Evolutionary conservation across 2,888 invertebrate species (phyloP).

Genomic region (Melipona bicolor): DNA sequence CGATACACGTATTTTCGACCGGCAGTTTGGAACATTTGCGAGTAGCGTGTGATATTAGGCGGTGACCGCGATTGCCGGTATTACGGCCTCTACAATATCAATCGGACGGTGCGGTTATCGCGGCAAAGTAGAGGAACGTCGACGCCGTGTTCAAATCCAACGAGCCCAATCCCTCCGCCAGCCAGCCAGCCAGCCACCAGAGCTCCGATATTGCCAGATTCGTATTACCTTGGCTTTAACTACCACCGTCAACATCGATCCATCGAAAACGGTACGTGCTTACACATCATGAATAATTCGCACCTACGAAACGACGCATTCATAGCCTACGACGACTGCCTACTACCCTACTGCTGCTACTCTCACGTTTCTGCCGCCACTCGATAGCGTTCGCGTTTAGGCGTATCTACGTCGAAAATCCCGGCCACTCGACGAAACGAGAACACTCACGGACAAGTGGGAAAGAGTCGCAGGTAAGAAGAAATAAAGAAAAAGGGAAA

Average conservation of each 20-base stretch:
- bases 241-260: slow-evolving; percentile 58
- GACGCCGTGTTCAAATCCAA: slow-evolving; percentile 44
- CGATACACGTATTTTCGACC: slow-evolving; percentile 5
- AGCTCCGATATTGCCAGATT: slow-evolving; percentile 53
- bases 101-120: slow-evolving; percentile 49
- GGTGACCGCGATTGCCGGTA: slow-evolving; percentile 49
- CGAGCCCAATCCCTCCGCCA: slow-evolving; percentile 10
- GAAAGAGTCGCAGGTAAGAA: neutral
- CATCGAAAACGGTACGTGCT: slow-evolving; percentile 37
- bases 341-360: neutral
- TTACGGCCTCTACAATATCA: slow-evolving; percentile 53
- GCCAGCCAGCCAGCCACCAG: neutral
- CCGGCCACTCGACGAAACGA: neutral
- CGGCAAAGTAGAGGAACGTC: slow-evolving; percentile 49
- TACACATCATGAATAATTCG: slow-evolving; percentile 50
- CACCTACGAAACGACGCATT: slow-evolving; percentile 41
- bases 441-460: neutral
- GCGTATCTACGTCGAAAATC: neutral
- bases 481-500: neutral
- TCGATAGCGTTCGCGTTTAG: neutral
- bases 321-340: slow-evolving; percentile 17
- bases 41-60: slow-evolving; percentile 34
- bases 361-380: neutral
- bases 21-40: slow-evolving; percentile 6
- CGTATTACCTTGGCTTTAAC: slow-evolving; percentile 58